Evolutionary conservation across 1,140 invertebrate genomes (phyloP), one percentile per base, ranked within the genome.

Genomic region (Charaxes varanes): DNA sequence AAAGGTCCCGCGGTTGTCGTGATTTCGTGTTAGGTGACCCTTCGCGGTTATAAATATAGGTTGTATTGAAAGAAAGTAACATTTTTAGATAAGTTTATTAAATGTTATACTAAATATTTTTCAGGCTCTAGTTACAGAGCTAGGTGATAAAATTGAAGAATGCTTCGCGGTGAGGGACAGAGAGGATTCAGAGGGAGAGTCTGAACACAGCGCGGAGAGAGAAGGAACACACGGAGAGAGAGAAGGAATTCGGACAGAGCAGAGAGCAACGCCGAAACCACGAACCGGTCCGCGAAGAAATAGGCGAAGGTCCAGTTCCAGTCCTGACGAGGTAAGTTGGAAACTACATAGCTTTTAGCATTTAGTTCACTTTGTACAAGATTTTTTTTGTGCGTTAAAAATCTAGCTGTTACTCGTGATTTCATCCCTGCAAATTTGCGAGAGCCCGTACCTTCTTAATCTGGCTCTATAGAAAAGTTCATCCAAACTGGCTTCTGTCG

Each of bases 141-240:
- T 85, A 24, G 68, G 73, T 3, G 83, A 84, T 21, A 85, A 83
- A 42, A 84, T 85, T 34, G 81, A 85, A 34, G 81, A 85, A 35
- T 83, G 74, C 32, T 85, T 85, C 40, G 61, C 78, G 0, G 76
- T 85, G 3, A 41, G 53, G 3, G 74, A 78, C 7, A 63, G 61
- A 16, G 66, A 62, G 2, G 59, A 34, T 5, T 40, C 41, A 2
- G 40, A 19, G n/a, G 40, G 37, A 8, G 21, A 44, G 11, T 31
- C 2, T 1, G 41, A 49, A 18, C 24, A 19, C 5, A 44, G 26
- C 14, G 7, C 18, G 3, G 12, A 48, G 23, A 13, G 27, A 23
- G 21, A 15, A 10, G 18, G 17, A n/a, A 26, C 32, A n/a, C n/a
- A n/a, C n/a, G 8, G 6, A 12, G 13, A 6, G 5, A 16, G 14